phyloP scores from a whole-genome alignment of 2,888 invertebrate genomes.

The Unio pictorum region DNA sequence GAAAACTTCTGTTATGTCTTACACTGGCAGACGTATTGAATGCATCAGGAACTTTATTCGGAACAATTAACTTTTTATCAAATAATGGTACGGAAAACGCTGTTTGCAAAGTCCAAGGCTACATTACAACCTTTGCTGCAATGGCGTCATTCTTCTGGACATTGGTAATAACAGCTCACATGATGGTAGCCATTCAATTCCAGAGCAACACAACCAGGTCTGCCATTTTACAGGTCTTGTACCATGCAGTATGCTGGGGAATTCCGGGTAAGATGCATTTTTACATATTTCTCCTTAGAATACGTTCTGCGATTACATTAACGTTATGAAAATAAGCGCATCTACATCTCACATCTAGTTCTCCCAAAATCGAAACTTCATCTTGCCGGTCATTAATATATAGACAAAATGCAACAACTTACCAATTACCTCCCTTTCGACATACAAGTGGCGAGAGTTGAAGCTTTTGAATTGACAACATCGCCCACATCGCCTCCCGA shows the following conservation, averaged over 20 bases:
- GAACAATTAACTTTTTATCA: slow-evolving; percentile 3
- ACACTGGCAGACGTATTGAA: slow-evolving; percentile 26
- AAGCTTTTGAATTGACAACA: too few relatives aligned
- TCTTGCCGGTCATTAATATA: too few relatives aligned
- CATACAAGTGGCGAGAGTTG: too few relatives aligned
- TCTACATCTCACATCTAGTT: too few relatives aligned
- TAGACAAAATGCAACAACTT: too few relatives aligned
- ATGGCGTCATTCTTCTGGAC: slow-evolving; percentile 21
- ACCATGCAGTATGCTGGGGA: slow-evolving; percentile 13
- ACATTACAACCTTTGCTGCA: slow-evolving; percentile 10
- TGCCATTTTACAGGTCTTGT: slow-evolving; percentile 4
- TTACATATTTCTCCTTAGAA: too few relatives aligned
- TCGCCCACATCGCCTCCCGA: too few relatives aligned
- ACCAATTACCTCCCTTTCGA: too few relatives aligned
- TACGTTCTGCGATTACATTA: too few relatives aligned
- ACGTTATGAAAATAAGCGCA: too few relatives aligned
- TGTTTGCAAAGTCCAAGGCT: slow-evolving; percentile 12
- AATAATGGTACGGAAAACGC: neutral
- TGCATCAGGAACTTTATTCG: slow-evolving; percentile 10
- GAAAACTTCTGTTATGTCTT: slow-evolving; percentile 22
- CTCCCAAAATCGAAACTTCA: too few relatives aligned
- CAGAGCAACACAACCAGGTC: slow-evolving; percentile 1
- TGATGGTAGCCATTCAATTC: slow-evolving; percentile 7
- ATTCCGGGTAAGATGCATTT: slow-evolving; percentile 9
- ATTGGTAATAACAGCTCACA: slow-evolving; percentile 12